phyloP scores from a whole-genome alignment of 2,113 vertebrate genomes.

The Herpailurus yagouaroundi region DNA sequence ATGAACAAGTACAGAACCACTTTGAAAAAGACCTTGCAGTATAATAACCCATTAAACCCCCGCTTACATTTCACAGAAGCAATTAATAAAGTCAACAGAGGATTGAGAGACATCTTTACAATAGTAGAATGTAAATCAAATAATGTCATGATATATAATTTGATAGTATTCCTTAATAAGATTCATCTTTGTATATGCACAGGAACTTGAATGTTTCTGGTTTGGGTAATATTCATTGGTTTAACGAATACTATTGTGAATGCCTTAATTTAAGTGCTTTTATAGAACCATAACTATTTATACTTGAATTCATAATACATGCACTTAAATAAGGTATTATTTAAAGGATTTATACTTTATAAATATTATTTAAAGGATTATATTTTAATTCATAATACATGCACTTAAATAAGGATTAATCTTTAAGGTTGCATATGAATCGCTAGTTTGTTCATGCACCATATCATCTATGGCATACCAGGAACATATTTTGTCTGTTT shows the following conservation, averaged over 20 bases:
- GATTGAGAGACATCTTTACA: constrained; percentile 19
- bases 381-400: background rate
- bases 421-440: background rate
- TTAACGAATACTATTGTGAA: background rate
- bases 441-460: background rate
- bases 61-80: constrained; percentile 66
- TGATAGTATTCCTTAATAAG: constrained; percentile 21
- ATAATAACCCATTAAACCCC: constrained; percentile 64
- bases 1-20: constrained; percentile 54
- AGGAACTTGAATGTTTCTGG: background rate
- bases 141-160: background rate
- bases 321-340: background rate
- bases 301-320: background rate
- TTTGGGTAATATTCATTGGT: background rate
- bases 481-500: background rate
- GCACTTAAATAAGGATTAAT: background rate
- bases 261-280: background rate
- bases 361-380: too few relatives aligned
- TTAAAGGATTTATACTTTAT: too few relatives aligned
- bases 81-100: constrained; percentile 76
- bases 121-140: constrained; percentile 62
- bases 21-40: constrained; percentile 72
- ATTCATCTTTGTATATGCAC: background rate
- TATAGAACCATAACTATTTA: background rate
- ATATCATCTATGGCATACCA: background rate